Conservation (phyloP, 2,797 vertebrate species). For the Danio albolineatus region DNA sequence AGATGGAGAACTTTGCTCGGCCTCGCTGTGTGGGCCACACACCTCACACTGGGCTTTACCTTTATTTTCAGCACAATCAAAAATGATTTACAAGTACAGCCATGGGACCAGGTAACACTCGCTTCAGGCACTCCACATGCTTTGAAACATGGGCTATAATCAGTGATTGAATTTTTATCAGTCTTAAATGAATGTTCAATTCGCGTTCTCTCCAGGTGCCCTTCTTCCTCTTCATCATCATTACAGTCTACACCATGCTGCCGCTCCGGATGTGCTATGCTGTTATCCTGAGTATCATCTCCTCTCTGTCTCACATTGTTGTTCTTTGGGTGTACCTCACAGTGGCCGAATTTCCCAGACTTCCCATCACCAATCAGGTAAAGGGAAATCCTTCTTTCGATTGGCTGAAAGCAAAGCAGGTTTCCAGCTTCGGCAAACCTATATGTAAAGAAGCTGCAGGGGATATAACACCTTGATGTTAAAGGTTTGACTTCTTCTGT, state of each 20-base stretch:
- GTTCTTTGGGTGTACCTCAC: constrained; percentile 76
- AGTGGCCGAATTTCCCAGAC: rapidly evolving
- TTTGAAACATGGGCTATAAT: not conserved
- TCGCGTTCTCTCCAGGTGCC: constrained; percentile 82
- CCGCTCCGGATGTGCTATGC: constrained; percentile 89
- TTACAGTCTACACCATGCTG: constrained; percentile 93
- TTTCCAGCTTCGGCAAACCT: not conserved
- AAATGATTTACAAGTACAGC: constrained; percentile 52
- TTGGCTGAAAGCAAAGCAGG: not conserved
- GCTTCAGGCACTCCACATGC: not conserved
- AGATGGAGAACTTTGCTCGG: constrained; percentile 86
- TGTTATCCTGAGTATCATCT: constrained; percentile 81
- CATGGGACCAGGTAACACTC: constrained; percentile 90
- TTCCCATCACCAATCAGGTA: constrained; percentile 78
- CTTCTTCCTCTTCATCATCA: constrained; percentile 95
- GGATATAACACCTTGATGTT: constrained; percentile 18
- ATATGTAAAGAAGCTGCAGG: constrained; percentile 3
- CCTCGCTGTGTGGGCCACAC: constrained; percentile 86
- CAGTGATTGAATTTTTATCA: not conserved
- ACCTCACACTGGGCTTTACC: constrained; percentile 87
- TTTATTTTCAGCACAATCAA: constrained; percentile 81
- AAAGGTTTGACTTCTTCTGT: not conserved
- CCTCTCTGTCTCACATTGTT: constrained; percentile 88
- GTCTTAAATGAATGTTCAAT: not conserved
- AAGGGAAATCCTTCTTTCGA: not conserved